Evolutionary conservation across 2,797 vertebrate species (phyloP).

Genomic region (Pitangus sulphuratus): DNA sequence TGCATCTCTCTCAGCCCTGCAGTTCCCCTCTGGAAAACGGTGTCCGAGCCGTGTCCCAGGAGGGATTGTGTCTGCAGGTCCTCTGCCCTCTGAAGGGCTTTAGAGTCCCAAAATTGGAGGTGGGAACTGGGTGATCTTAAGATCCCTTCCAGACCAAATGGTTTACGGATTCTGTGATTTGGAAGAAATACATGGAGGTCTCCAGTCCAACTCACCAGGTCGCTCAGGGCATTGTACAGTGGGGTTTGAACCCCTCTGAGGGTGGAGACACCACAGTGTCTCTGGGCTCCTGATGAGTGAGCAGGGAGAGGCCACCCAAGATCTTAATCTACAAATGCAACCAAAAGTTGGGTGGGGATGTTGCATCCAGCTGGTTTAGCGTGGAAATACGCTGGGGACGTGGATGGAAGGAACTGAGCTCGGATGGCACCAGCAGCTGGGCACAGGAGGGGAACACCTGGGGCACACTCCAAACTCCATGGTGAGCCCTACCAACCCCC

Average conservation of each 20-base stretch:
- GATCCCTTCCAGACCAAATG: not conserved
- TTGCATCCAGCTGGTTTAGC: not conserved
- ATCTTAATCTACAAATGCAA: not conserved
- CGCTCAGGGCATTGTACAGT: rapidly evolving
- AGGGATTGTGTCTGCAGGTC: not conserved
- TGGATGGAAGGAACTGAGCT: not conserved
- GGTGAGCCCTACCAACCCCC: rapidly evolving
- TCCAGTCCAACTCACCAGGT: not conserved
- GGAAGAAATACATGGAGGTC: not conserved
- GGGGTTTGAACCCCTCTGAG: rapidly evolving
- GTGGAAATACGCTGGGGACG: rapidly evolving
- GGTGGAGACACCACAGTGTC: not conserved
- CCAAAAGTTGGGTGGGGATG: not conserved
- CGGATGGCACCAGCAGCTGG: rapidly evolving
- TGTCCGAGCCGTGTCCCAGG: not conserved
- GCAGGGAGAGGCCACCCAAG: not conserved
- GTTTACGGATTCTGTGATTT: not conserved
- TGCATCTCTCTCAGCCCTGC: not conserved
- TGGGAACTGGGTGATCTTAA: not conserved
- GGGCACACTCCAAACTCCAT: not conserved
- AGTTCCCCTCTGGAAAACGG: not conserved
- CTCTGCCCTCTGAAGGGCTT: not conserved
- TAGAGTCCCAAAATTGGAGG: not conserved
- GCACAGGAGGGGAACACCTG: not conserved
- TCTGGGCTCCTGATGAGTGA: not conserved